Evolutionary conservation across 2,888 invertebrate species (phyloP), one percentile per base, ranked within the genome.

Genomic region (Brachyopa scutellaris): DNA sequence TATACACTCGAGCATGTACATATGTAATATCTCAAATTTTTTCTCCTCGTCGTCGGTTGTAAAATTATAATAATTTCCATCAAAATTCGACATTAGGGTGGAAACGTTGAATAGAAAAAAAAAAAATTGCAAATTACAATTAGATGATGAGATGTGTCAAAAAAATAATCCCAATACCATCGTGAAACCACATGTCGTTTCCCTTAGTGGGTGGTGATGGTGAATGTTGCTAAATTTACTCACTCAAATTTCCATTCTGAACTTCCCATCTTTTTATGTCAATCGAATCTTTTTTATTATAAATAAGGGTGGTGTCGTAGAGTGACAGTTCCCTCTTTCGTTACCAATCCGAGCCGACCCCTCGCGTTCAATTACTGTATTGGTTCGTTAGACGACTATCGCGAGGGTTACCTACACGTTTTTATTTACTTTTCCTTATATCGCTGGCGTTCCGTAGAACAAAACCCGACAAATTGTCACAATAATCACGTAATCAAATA

Each of bases 401-500:
- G 19, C 21, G 17, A 62, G 17, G 49, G 51, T 51, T 26, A 57
- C 7, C 2, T 36, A 8, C 9, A n/a, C n/a, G n/a, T n/a, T n/a
- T 23, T 17, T 62, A 59, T 51, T 21, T 78, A 38, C 36, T 57
- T 45, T 11, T 40, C 42, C 33, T 59, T 29, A 38, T 33, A 47
- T 29, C 21, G 13, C n/a, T 33, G 67, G 55, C 11, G 19, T n/a
- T 29, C n/a, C 38, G 23, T 57, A 38, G 42, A 62, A 57, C 55
- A 57, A 55, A 64, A 38, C 17, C 26, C 55, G 13, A 64, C 26
- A 69, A 79, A 61, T 62, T 67, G 79, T 73, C 55, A 67, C 67
- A 61, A 61, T 73, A 79, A 73, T 74, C 67, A 73, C 61, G 59
- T 73, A 79, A 79, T 79, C 74, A 73, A 67, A 80, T 80, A 74